Base-by-base conservation (phyloP, 1,140 invertebrate species). In the Holcopasites calliopsidis region DNA sequence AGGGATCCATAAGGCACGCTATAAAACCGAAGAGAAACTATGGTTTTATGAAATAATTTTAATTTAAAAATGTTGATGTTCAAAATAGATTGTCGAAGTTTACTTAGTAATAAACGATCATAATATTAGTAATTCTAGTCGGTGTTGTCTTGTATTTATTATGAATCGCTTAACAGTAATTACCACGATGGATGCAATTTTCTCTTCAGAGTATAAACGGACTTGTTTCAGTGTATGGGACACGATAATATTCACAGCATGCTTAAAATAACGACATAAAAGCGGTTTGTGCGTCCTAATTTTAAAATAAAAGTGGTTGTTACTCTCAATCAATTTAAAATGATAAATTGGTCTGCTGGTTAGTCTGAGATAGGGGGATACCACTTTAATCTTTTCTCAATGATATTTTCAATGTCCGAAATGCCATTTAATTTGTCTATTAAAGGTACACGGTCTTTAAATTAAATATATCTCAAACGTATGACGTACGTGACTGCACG, bases 271-370 rank as follows among this genome's bases (percentile, higher is more conserved):
- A 66, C 64, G 6, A 52, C 47, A 66, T 38, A 33, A 44, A 44
- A 69, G 54, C 11, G 26, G 38, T 42, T 35, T 6, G 28, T n/a
- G 49, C 35, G 23, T 0, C n/a, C 38, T 35, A 38, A 52, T 54
- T 52, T 69, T 26, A 23, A 21, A 10, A 62, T 21, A 52, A 40
- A 62, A 50, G 44, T 50, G 69, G 58, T 62, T n/a, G 26, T 64
- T 64, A 72, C 47, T 28, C 64, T 72, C 58, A 62, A 72, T 72
- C 58, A 64, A 62, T 72, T 40, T 8, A 7, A 52, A 62, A 23
- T 18, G 69, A 52, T 8, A 21, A 64, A 72, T 64, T 72, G 69
- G 40, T 13, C 10, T 10, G 23, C 1, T 26, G 2, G 13, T 71
- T 64, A 4, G 7, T 0, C 16, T 18, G 6, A 6, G 26, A 16